Conservation (phyloP, 1,140 invertebrate species). For the Zaprionus africanus region DNA sequence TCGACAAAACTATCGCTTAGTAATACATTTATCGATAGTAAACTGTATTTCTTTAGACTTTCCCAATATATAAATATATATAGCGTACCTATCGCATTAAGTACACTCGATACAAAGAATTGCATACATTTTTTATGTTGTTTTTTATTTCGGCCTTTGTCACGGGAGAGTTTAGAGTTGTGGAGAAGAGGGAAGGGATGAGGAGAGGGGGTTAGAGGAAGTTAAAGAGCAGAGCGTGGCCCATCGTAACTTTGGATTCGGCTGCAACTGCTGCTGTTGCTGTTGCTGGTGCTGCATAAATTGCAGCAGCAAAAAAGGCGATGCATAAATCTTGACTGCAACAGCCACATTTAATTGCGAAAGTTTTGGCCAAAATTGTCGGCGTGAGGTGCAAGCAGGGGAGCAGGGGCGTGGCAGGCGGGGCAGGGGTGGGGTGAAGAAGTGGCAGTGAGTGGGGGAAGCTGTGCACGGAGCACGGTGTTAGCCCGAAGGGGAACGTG, state of each 20-base stretch:
- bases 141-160: background rate
- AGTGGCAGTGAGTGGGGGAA: background rate
- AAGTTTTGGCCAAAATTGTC: constrained; percentile 56
- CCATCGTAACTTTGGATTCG: constrained; percentile 12
- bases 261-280: background rate
- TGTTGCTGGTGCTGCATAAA: constrained; percentile 4
- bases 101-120: background rate
- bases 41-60: background rate
- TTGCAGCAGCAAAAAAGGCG: constrained; percentile 13
- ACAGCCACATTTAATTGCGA: constrained; percentile 69
- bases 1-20: background rate
- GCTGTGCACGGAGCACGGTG: background rate
- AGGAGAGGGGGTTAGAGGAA: background rate
- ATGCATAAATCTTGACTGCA: constrained; percentile 64
- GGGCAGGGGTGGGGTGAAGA: background rate
- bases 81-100: background rate
- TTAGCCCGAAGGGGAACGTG: constrained; percentile 1
- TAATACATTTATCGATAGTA: background rate
- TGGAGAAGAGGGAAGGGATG: background rate
- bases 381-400: background rate
- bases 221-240: background rate
- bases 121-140: background rate
- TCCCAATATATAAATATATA: background rate
- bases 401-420: background rate
- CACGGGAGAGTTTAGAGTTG: background rate